A percentile compares a stretch with the other conserved stretches of the same genome.
phyloP scores from a whole-genome alignment of 2,888 invertebrate genomes.

The Dermolepida albohirtum region DNA sequence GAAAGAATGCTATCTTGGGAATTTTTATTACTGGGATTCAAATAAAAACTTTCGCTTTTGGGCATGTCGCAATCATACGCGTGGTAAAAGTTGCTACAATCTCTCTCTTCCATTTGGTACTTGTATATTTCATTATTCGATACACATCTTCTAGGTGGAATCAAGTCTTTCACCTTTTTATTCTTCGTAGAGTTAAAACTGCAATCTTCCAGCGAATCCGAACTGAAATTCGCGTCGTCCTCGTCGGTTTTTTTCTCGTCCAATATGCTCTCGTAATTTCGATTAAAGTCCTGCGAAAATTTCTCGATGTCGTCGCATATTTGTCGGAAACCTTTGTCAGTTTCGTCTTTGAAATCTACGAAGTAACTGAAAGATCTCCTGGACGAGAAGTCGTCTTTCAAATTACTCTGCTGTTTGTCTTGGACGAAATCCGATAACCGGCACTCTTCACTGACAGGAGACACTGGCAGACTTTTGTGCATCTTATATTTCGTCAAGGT shows the following conservation, averaged over 20 bases:
- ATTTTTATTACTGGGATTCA: conserved; percentile 75
- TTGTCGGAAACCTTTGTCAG: conserved; percentile 59
- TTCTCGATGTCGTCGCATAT: conserved; percentile 63
- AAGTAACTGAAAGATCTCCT: conserved; percentile 76
- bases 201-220: conserved; percentile 82
- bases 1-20: conserved; percentile 85
- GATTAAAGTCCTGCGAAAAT: conserved; percentile 61
- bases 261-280: conserved; percentile 56
- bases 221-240: conserved; percentile 80
- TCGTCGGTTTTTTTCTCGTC: conserved; percentile 55
- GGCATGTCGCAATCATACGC: conserved; percentile 62
- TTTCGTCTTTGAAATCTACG: conserved; percentile 70
- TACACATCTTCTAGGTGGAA: conserved; percentile 74
- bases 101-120: conserved; percentile 53
- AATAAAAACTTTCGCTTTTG: conserved; percentile 85
- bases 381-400: conserved; percentile 34
- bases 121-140: conserved; percentile 83
- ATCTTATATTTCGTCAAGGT: conserved; percentile 62
- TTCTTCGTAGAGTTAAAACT: conserved; percentile 63
- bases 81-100: conserved; percentile 49
- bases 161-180: conserved; percentile 61
- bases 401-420: conserved; percentile 42
- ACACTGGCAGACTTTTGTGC: conserved; percentile 83
- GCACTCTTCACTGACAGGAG: conserved; percentile 82
- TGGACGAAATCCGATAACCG: conserved; percentile 62